Conservation (phyloP, 1,140 invertebrate genomes). For the Mylabris phalerata region DNA sequence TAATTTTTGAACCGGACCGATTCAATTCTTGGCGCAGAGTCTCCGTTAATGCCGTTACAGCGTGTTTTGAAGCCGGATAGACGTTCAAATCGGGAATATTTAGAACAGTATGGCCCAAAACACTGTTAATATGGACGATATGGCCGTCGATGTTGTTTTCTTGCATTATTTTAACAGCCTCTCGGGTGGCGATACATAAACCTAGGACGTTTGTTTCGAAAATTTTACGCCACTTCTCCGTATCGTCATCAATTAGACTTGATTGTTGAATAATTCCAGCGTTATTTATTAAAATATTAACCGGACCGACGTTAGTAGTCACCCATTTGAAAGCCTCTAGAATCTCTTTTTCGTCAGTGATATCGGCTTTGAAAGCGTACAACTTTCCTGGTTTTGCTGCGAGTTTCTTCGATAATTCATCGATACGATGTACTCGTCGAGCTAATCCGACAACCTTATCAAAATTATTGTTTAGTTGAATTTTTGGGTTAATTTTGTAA, state of each 20-base stretch:
- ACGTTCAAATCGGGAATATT: conserved; percentile 40
- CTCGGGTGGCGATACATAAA: conserved; percentile 47
- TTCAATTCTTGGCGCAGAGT: conserved; percentile 49
- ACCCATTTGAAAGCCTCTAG: conserved; percentile 53
- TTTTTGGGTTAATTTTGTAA: not conserved
- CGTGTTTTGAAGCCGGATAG: conserved; percentile 55
- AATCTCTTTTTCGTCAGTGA: conserved; percentile 50
- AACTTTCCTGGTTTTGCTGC: conserved; percentile 6
- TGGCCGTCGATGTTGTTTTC: conserved; percentile 34
- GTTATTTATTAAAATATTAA: conserved; percentile 62
- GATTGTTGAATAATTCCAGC: conserved; percentile 44
- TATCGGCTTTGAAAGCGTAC: conserved; percentile 32
- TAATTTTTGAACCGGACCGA: conserved; percentile 42
- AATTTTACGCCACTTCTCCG: conserved; percentile 23
- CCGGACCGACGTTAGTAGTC: conserved; percentile 49
- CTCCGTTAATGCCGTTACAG: conserved; percentile 52
- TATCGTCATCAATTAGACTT: conserved; percentile 24
- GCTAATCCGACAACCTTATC: conserved; percentile 20
- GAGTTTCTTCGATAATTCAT: conserved; percentile 6
- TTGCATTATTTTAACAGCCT: conserved; percentile 51
- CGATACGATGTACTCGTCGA: conserved; percentile 11
- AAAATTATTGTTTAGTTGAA: not conserved
- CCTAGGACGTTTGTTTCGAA: conserved; percentile 53
- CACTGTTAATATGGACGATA: conserved; percentile 45
- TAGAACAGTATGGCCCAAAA: conserved; percentile 44